Percentiles rank a stretch among this genome's conserved stretches.
phyloP scores from a whole-genome alignment of 2,113 vertebrate species.

The Gymnarchus niloticus region DNA sequence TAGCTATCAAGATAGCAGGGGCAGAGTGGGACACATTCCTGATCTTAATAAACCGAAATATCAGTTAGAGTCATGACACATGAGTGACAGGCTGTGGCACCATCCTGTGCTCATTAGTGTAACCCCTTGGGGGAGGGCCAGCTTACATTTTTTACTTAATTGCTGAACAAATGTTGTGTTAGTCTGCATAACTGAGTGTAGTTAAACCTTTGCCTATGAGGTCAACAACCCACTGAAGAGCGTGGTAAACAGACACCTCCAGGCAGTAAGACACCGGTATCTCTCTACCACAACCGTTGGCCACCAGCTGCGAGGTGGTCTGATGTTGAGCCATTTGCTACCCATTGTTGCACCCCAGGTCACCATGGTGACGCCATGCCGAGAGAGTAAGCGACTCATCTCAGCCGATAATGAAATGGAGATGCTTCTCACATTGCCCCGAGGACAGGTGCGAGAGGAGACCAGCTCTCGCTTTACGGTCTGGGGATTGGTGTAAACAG shows the following conservation, averaged over 20 bases:
- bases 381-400: neutral
- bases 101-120: too few species aligned
- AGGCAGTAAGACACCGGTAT: neutral
- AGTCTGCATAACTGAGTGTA: neutral
- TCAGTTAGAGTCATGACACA: too few species aligned
- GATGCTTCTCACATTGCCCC: neutral
- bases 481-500: neutral
- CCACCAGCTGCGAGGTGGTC: neutral
- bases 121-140: too few species aligned
- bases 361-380: neutral
- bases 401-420: too few species aligned
- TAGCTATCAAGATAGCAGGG: too few species aligned
- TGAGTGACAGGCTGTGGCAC: too few species aligned
- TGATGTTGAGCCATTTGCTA: neutral
- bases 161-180: neutral
- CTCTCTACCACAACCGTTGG: too few species aligned
- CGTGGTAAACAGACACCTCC: neutral
- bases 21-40: too few species aligned
- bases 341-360: neutral
- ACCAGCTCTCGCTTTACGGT: neutral
- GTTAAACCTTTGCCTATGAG: neutral
- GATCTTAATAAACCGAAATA: too few species aligned
- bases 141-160: too few species aligned
- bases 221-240: neutral
- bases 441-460: neutral